Evolutionary conservation across 2,888 invertebrate species (phyloP).

Genomic region (Colletes collaris): DNA sequence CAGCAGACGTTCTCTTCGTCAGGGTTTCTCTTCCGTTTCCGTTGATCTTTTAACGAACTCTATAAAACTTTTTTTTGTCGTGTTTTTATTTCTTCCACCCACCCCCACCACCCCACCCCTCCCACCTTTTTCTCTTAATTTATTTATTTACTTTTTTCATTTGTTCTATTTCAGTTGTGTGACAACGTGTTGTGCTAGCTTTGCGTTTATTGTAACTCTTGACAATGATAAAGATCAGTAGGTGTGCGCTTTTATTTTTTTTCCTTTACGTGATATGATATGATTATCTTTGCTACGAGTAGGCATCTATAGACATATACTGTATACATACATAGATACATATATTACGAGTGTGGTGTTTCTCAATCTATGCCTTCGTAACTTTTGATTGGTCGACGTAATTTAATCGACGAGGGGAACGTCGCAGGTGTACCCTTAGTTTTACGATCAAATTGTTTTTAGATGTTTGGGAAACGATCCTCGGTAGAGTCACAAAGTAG

Average conservation of each 20-base stretch:
- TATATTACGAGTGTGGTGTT: conserved; percentile 65
- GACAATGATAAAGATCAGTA: conserved; percentile 56
- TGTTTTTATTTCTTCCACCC: background rate
- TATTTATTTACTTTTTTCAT: background rate
- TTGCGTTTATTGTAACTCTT: conserved; percentile 49
- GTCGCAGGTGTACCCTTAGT: too few species aligned
- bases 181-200: conserved; percentile 57
- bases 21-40: conserved; percentile 18
- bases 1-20: conserved; percentile 34
- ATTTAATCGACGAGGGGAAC: conserved; percentile 26
- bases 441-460: too few species aligned
- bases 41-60: conserved; percentile 31
- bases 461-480: too few species aligned
- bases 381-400: conserved; percentile 60
- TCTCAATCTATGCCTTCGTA: conserved; percentile 36
- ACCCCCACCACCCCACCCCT: background rate
- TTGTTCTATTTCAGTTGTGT: conserved; percentile 38
- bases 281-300: conserved; percentile 52
- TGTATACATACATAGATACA: too few species aligned
- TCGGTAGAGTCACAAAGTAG: too few species aligned
- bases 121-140: background rate
- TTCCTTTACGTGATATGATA: conserved; percentile 44
- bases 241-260: conserved; percentile 63
- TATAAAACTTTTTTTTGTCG: background rate
- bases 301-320: conserved; percentile 43